Evolutionary conservation across 2,113 vertebrate species (phyloP).

Genomic region (Condylura cristata): DNA sequence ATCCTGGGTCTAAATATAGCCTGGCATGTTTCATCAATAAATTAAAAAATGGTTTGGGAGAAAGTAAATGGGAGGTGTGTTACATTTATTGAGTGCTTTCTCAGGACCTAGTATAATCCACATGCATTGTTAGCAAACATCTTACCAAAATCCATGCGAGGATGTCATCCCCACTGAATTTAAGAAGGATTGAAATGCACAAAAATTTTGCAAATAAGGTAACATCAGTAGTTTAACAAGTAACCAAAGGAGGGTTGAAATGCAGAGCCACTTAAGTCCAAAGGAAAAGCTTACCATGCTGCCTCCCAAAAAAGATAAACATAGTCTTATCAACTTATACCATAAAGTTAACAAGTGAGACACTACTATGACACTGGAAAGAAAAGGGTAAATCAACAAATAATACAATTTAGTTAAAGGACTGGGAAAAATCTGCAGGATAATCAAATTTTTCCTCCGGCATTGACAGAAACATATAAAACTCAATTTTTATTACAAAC

Average conservation of each 20-base stretch:
- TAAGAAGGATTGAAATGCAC: not conserved
- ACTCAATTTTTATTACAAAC: conserved; percentile 70
- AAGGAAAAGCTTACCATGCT: not conserved
- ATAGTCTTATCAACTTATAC: not conserved
- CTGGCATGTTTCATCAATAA: conserved; percentile 9
- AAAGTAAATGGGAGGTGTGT: not conserved
- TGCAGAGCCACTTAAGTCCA: not conserved
- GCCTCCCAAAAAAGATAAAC: not conserved
- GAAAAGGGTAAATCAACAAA: conserved; percentile 66
- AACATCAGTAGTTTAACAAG: not conserved
- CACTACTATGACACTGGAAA: not conserved
- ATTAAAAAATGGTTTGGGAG: not conserved
- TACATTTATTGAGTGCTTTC: not conserved
- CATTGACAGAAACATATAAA: conserved; percentile 71
- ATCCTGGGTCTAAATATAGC: not conserved
- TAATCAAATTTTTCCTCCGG: conserved; percentile 72
- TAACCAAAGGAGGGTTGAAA: not conserved
- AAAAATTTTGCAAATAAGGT: not conserved
- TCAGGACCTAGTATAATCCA: not conserved
- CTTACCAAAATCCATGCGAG: not conserved
- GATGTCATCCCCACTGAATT: not conserved
- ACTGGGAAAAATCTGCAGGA: conserved; percentile 56
- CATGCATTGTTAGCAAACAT: not conserved
- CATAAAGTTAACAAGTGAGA: conserved; percentile 24
- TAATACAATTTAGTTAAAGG: conserved; percentile 62